These are phyloP conservation scores for Ariopsis seemanni DNA, from an alignment of 2,113 vertebrate genomes.

Conservation along the genomic window DNA sequence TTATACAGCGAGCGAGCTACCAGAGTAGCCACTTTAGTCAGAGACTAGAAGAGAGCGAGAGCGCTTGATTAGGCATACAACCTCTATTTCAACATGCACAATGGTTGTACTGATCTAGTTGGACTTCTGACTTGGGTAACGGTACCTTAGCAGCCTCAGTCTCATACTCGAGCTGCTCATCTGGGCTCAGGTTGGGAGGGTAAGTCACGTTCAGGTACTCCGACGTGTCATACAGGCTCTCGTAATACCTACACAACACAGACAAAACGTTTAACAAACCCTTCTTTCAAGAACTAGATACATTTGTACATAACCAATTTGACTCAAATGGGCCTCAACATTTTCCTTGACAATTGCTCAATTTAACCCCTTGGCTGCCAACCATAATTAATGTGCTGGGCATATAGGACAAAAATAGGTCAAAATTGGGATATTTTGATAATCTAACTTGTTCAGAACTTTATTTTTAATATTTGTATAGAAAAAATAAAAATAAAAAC, in stretches of 20 bases:
- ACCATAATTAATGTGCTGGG: too few relatives aligned
- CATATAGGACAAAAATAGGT: too few relatives aligned
- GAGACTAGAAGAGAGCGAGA: conserved; percentile 66
- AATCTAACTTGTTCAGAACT: too few relatives aligned
- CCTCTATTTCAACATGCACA: not conserved
- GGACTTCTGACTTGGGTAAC: not conserved
- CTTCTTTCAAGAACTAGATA: not conserved
- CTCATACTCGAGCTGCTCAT: conserved; percentile 79
- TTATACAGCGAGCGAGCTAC: conserved; percentile 81
- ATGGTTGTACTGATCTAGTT: not conserved
- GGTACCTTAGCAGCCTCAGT: conserved; percentile 82
- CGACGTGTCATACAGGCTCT: conserved; percentile 85
- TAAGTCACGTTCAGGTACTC: conserved; percentile 80
- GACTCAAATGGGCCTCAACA: not conserved
- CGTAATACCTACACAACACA: conserved; percentile 78
- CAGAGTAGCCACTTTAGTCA: conserved; percentile 82
- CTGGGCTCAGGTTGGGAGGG: conserved; percentile 74
- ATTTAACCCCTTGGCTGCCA: too few relatives aligned
- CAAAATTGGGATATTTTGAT: too few relatives aligned
- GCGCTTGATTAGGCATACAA: not conserved
- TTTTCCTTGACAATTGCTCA: not conserved
- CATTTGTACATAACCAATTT: not conserved
- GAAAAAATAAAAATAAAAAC: too few relatives aligned
- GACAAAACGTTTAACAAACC: not conserved
- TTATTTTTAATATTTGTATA: too few relatives aligned